These are phyloP conservation scores for Patella pellucida DNA, from an alignment of 2,888 invertebrate species.

Conservation along the genomic window DNA sequence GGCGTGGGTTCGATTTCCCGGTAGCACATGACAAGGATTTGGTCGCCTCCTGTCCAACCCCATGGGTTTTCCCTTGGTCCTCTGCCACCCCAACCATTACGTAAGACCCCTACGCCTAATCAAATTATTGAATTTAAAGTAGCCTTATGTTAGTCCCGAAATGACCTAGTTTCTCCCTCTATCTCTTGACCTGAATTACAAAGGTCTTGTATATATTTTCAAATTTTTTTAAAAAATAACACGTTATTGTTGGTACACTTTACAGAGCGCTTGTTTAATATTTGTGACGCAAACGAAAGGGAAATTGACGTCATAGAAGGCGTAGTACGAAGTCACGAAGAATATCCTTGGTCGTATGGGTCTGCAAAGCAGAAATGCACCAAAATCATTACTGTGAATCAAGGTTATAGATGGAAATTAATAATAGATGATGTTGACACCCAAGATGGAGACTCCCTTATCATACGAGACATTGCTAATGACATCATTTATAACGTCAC, in stretches of 20 bases:
- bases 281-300: constrained; percentile 19
- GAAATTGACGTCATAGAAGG: neutral
- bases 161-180: no score
- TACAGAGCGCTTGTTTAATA: constrained; percentile 27
- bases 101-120: no score
- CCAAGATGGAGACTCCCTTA: neutral
- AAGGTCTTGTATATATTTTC: no score
- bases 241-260: neutral
- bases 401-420: neutral
- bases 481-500: neutral
- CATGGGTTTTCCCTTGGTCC: no score
- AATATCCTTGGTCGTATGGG: constrained; percentile 27
- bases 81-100: no score
- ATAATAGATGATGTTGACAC: neutral
- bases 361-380: neutral
- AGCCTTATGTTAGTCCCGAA: no score
- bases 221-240: no score
- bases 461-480: neutral
- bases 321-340: constrained; percentile 20
- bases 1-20: no score
- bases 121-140: no score
- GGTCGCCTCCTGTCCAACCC: no score
- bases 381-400: neutral
- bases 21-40: no score
- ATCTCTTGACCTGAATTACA: no score